Evolutionary conservation across 1,140 invertebrate species (phyloP).

Genomic region (Wasmannia auropunctata): DNA sequence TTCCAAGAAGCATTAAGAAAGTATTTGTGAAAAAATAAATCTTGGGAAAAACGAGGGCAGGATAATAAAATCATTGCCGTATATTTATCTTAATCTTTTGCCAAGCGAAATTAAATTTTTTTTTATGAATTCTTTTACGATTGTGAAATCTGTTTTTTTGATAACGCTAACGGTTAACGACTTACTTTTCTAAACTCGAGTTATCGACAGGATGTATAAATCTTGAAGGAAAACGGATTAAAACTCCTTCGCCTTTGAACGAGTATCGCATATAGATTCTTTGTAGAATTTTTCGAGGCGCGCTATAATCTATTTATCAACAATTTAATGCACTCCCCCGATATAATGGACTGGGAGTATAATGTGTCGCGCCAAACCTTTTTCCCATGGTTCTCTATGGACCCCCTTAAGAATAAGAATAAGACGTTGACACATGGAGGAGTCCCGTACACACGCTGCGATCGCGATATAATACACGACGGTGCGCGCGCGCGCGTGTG

Average conservation of each 20-base stretch:
- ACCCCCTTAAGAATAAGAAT: conserved; percentile 80
- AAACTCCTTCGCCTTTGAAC: background rate
- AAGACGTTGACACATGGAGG: conserved; percentile 83
- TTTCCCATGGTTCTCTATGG: conserved; percentile 72
- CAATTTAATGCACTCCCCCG: conserved; percentile 76
- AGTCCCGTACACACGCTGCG: conserved; percentile 58
- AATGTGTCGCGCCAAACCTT: conserved; percentile 74
- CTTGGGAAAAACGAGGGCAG: background rate
- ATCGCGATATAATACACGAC: conserved; percentile 74
- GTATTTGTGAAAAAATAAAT: background rate
- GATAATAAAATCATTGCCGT: background rate
- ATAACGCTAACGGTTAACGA: background rate
- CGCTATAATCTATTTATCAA: conserved; percentile 80
- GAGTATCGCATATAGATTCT: background rate
- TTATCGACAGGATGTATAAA: background rate
- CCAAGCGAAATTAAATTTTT: background rate
- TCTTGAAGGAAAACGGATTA: background rate
- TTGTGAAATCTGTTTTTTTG: background rate
- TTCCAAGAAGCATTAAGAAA: background rate
- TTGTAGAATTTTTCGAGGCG: conserved; percentile 1
- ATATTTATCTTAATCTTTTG: background rate
- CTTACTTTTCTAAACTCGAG: background rate
- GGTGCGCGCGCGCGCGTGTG: background rate
- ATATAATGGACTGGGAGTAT: conserved; percentile 78
- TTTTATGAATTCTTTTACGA: background rate